phyloP scores from a whole-genome alignment of 92 coral and sea anemone genomes.

The Epizoanthus rinbou region DNA sequence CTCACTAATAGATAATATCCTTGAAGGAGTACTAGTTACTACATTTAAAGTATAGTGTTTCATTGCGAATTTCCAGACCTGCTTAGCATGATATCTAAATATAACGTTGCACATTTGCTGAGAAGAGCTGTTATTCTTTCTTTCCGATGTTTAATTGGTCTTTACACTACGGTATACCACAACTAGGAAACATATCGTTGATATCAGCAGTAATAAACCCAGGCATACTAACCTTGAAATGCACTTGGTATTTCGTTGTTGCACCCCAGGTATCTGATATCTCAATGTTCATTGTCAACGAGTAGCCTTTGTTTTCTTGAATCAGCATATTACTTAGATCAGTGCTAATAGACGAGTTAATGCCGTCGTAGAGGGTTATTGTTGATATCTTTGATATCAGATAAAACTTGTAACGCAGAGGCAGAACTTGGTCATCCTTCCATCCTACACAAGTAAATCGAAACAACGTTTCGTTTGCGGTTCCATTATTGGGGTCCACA shows the following conservation, averaged over 20 bases:
- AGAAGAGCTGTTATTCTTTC: no score
- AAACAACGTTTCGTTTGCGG: background rate
- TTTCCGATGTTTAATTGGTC: no score
- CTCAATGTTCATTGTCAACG: constrained; percentile 11
- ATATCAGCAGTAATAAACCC: background rate
- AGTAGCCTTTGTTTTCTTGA: background rate
- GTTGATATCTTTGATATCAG: background rate
- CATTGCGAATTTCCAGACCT: no score
- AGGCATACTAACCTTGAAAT: constrained; percentile 18
- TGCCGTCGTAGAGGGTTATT: background rate
- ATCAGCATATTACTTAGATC: background rate
- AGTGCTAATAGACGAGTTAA: background rate
- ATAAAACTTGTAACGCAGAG: background rate
- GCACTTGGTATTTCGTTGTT: background rate
- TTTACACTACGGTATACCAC: no score
- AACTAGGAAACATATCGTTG: background rate
- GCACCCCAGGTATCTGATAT: constrained; percentile 31
- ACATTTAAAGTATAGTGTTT: no score
- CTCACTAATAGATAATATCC: no score
- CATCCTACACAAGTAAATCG: constrained; percentile 18
- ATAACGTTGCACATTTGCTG: no score
- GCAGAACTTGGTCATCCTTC: constrained; percentile 12
- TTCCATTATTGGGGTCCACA: constrained; percentile 20
- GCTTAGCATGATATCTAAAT: no score
- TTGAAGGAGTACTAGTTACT: no score